Conservation (phyloP, 2,888 invertebrate genomes). For the Linnaemya vulpina region DNA sequence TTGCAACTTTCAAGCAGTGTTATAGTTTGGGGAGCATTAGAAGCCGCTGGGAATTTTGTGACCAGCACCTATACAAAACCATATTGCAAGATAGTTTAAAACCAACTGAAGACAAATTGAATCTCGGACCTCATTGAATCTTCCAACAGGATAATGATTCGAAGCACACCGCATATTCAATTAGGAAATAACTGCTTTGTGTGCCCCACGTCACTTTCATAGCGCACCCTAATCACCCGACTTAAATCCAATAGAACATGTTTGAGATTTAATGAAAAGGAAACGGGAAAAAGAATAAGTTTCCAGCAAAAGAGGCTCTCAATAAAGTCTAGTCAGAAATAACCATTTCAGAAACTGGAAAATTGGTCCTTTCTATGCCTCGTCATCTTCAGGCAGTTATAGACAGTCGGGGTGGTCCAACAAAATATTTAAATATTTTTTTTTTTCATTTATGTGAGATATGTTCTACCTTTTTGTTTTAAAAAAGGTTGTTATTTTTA, state of each 20-base stretch:
- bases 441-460: too few species aligned
- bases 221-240: not conserved
- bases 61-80: not conserved
- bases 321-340: constrained; percentile 2
- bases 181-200: not conserved
- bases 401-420: too few species aligned
- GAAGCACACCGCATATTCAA: not conserved
- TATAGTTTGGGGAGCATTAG: not conserved
- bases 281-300: not conserved
- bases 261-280: constrained; percentile 4
- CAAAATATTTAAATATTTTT: too few species aligned
- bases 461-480: too few species aligned
- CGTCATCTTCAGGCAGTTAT: too few species aligned
- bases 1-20: not conserved
- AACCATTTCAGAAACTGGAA: not conserved
- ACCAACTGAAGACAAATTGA: not conserved
- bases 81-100: not conserved
- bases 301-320: not conserved
- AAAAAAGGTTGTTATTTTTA: too few species aligned
- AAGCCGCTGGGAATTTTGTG: not conserved
- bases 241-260: not conserved
- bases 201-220: not conserved
- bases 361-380: not conserved
- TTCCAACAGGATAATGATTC: constrained; percentile 1
- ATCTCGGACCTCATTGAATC: not conserved